Conservation (phyloP, 2,113 vertebrate genomes). For the Pristiophorus japonicus region DNA sequence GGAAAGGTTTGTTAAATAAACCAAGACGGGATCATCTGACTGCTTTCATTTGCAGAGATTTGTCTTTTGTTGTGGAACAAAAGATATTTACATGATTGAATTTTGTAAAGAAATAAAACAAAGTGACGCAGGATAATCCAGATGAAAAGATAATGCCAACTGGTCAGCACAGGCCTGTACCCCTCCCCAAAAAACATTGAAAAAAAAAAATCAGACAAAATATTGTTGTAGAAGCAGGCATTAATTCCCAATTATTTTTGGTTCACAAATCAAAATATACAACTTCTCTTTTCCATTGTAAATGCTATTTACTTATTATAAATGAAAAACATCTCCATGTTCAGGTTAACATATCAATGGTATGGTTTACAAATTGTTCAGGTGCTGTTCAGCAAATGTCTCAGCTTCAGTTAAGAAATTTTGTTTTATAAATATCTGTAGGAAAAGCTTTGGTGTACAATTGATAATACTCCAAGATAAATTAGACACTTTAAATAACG, state of each 20-base stretch:
- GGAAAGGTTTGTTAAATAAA: not conserved
- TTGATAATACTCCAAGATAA: not conserved
- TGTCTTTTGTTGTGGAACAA: not conserved
- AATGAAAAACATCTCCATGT: not conserved
- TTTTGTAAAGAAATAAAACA: not conserved
- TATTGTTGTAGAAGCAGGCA: slow-evolving; percentile 40
- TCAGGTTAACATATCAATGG: not conserved
- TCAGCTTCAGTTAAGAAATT: not conserved
- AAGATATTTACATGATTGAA: not conserved
- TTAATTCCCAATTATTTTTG: not conserved
- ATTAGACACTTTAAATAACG: not conserved
- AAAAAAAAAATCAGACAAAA: not conserved
- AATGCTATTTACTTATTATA: not conserved
- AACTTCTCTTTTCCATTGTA: not conserved
- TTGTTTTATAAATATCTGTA: not conserved
- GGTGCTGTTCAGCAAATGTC: not conserved
- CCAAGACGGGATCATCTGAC: slow-evolving; percentile 5
- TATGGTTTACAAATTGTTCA: not conserved
- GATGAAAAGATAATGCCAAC: not conserved
- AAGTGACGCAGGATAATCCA: not conserved
- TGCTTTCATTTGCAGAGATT: slow-evolving; percentile 18
- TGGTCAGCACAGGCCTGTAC: not conserved
- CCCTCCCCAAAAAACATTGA: not conserved
- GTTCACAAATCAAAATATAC: not conserved
- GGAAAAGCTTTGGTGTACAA: not conserved